These are phyloP conservation scores for Nothoprocta pentlandii DNA, from an alignment of 2,113 vertebrate genomes.

Conservation along the genomic window DNA sequence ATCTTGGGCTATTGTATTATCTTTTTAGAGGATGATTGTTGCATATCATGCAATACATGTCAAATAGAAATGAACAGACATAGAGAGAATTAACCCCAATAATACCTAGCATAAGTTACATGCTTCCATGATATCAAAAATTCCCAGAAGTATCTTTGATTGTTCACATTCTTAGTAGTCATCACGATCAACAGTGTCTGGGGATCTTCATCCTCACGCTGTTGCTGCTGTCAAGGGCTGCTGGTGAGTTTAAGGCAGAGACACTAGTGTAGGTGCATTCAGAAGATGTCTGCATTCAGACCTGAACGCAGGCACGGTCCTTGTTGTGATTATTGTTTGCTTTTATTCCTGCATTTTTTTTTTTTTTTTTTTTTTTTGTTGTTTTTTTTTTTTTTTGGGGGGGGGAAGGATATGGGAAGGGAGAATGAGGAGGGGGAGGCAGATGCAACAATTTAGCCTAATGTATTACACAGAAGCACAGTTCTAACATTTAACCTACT, in stretches of 20 bases:
- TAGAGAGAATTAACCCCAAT: not conserved
- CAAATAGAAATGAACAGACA: not conserved
- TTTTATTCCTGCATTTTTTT: not conserved
- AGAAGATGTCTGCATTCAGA: not conserved
- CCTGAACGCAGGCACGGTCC: not conserved
- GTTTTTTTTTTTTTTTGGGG: too few species aligned
- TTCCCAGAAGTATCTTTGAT: not conserved
- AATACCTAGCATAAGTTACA: not conserved
- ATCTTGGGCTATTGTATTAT: not conserved
- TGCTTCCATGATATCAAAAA: not conserved
- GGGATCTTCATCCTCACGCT: not conserved
- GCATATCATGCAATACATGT: not conserved
- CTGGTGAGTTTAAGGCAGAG: rapidly evolving
- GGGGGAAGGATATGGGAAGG: too few species aligned
- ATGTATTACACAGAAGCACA: not conserved
- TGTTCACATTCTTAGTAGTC: not conserved
- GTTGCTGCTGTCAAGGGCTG: not conserved
- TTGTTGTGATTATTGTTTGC: not conserved
- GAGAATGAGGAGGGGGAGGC: too few species aligned
- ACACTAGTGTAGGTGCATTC: not conserved
- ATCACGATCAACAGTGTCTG: not conserved
- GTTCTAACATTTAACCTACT: not conserved
- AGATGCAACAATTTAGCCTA: not conserved
- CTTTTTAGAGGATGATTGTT: not conserved
- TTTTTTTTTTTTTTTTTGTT: too few species aligned